Percentiles rank a stretch among this genome's conserved stretches.
phyloP scores from a whole-genome alignment of 2,113 vertebrate species.

The Ia io region DNA sequence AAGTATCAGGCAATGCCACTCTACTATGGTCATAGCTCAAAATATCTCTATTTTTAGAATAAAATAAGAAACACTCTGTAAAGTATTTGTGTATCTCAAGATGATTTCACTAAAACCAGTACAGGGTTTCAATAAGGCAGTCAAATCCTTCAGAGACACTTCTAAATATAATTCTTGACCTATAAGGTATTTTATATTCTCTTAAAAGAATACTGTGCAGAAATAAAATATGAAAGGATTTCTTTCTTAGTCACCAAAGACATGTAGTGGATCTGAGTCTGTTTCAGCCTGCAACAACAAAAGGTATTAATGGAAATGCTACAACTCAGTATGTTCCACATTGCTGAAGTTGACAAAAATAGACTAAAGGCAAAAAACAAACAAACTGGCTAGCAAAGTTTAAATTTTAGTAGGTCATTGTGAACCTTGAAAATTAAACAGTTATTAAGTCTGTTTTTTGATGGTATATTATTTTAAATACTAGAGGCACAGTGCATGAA shows the following conservation, averaged over 20 bases:
- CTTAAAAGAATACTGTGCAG: slow-evolving; percentile 59
- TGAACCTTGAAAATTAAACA: slow-evolving; percentile 23
- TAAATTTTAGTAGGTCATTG: background rate
- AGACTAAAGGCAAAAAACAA: background rate
- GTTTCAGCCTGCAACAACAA: background rate
- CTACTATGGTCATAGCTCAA: background rate
- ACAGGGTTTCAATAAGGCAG: slow-evolving; percentile 69
- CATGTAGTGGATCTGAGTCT: background rate
- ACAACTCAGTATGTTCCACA: background rate
- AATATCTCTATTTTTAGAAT: background rate
- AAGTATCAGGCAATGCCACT: background rate
- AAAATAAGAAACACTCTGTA: background rate
- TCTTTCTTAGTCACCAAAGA: slow-evolving; percentile 27
- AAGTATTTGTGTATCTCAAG: slow-evolving; percentile 9
- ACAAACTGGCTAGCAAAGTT: background rate
- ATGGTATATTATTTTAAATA: background rate
- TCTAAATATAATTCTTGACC: slow-evolving; percentile 60
- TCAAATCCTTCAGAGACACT: slow-evolving; percentile 53
- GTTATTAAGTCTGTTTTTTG: slow-evolving; percentile 41
- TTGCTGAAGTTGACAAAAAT: background rate
- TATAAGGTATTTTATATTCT: slow-evolving; percentile 61
- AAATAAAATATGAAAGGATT: slow-evolving; percentile 68
- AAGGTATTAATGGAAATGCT: background rate
- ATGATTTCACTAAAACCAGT: slow-evolving; percentile 44
- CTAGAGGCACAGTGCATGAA: no score